A percentile compares a stretch with the other conserved stretches of the same genome.
These are phyloP conservation scores for Spodoptera littoralis DNA, from an alignment of 2,888 invertebrate species.

Conservation along the genomic window DNA sequence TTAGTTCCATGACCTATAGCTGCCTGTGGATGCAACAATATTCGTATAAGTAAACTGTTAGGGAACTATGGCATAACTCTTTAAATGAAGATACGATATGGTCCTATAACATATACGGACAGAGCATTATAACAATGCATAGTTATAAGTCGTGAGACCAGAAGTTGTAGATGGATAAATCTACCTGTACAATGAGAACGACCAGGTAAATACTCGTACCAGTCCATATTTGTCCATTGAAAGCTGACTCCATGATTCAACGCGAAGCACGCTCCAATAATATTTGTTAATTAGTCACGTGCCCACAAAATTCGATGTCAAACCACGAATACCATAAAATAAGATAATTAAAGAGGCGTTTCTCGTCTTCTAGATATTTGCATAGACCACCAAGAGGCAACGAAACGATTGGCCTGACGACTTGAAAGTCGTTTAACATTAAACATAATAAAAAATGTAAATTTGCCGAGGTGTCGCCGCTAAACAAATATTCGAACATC, in stretches of 20 bases:
- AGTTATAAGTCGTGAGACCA: no score
- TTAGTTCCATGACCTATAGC: no score
- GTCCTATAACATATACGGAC: no score
- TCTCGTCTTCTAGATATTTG: conserved; percentile 41
- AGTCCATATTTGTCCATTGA: background rate
- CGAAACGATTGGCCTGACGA: conserved; percentile 48
- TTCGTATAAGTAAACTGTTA: no score
- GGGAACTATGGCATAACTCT: no score
- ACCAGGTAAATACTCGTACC: no score
- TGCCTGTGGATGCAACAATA: no score
- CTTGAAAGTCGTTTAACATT: conserved; percentile 37
- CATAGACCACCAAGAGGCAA: conserved; percentile 37
- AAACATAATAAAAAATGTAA: conserved; percentile 50
- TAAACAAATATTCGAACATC: conserved; percentile 62
- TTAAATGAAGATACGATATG: no score
- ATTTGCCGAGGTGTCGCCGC: conserved; percentile 58
- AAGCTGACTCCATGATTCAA: conserved; percentile 2
- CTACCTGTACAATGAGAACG: no score
- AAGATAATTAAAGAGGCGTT: conserved; percentile 50
- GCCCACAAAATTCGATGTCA: conserved; percentile 24
- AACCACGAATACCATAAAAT: conserved; percentile 26
- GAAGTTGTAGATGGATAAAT: no score
- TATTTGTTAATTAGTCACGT: conserved; percentile 24
- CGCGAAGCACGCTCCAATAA: conserved; percentile 1
- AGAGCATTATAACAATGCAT: no score